A percentile compares a stretch with the other conserved stretches of the same genome.
Conservation (phyloP, 2,888 invertebrate genomes). For the Drosophila yooni region DNA sequence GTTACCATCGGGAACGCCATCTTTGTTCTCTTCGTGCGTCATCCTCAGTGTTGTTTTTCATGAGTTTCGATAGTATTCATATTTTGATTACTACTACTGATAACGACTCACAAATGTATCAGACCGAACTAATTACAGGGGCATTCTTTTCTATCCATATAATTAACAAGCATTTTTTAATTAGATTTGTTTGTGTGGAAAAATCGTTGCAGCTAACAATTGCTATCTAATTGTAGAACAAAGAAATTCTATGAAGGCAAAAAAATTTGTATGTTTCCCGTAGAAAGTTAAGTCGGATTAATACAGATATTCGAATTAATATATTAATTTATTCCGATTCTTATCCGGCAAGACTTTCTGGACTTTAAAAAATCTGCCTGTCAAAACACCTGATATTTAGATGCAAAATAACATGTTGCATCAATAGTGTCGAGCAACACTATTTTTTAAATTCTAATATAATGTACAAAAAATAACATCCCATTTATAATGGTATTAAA, state of each 20-base stretch:
- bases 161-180: neutral
- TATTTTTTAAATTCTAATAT: neutral
- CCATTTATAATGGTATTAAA: neutral
- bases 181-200: neutral
- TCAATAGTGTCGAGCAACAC: neutral
- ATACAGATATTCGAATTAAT: neutral
- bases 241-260: neutral
- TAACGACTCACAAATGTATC: conserved; percentile 1
- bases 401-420: neutral
- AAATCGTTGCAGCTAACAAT: neutral
- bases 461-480: neutral
- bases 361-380: neutral
- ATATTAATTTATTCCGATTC: neutral
- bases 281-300: neutral
- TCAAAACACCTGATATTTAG: neutral
- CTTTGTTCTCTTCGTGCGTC: conserved; percentile 71
- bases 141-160: neutral
- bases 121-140: neutral
- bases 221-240: neutral
- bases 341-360: neutral
- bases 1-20: conserved; percentile 64
- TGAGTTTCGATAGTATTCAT: conserved; percentile 40
- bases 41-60: conserved; percentile 49
- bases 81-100: conserved; percentile 36
- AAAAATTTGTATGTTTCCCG: neutral